Evolutionary conservation across 2,797 vertebrate species (phyloP), one percentile per base, ranked within the genome.

Genomic region (Pogoniulus pusillus): DNA sequence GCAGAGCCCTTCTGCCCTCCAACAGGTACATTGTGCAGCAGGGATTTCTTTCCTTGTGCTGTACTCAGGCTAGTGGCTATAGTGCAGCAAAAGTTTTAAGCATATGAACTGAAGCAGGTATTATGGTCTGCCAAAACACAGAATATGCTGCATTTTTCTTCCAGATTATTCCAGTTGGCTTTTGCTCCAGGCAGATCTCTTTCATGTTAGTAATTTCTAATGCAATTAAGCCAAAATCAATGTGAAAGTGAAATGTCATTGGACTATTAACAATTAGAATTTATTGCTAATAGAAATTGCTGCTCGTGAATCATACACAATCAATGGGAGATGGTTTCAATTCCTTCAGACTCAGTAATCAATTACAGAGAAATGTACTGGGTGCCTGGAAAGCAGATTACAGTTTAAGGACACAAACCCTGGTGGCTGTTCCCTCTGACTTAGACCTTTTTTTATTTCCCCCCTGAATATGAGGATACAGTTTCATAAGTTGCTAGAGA

Each of bases 221-320:
- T 34, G 35, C 27, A 71, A 90, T 91, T 89, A 91, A 90, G 68
- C 34, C 32, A 90, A 92, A 96, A 93, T 93, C 89, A 72, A 85
- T 79, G 37, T 70, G 88, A 88, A 94, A 91, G 71, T 75, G 59
- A 94, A 91, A 94, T 58, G 45, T 60, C 81, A 84, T n/a, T 70
- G 72, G 32, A 78, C 18, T 80, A 90, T 68, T 91, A 93, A 72
- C 72, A 78, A 90, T 57, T 62, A 84, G 34, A 91, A 86, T 64
- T 90, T 77, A 89, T 88, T 80, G 60, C 55, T 47, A 85, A 88
- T 78, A 83, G 37, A 87, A 92, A 85, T 62, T 43, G 79, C 47
- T 63, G 77, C 32, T 85, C 45, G 49, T 6, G 2, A 96, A 68
- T 94, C 73, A 85, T 20, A 81, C 20, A 63, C 53, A 71, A 49